Conservation (phyloP, 2,113 vertebrate species). For the Macroglossus sobrinus region DNA sequence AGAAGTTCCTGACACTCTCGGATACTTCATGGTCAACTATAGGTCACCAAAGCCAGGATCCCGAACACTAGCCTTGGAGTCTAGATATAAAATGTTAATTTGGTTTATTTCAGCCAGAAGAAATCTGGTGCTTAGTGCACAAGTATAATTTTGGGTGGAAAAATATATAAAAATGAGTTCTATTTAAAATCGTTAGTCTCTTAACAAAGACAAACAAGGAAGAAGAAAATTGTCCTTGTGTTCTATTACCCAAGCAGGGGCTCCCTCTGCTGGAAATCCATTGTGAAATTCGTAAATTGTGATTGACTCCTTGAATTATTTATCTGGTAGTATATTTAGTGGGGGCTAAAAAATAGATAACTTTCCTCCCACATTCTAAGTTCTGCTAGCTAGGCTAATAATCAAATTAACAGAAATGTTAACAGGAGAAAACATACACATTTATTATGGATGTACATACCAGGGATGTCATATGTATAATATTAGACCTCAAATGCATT, state of each 20-base stretch:
- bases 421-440: not conserved
- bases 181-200: not conserved
- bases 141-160: not conserved
- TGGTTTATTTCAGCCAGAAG: not conserved
- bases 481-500: not conserved
- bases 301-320: not conserved
- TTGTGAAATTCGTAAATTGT: not conserved
- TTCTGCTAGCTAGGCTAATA: not conserved
- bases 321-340: not conserved
- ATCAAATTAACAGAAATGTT: not conserved
- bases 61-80: not conserved
- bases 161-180: not conserved
- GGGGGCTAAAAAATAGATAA: not conserved
- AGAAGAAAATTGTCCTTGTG: not conserved
- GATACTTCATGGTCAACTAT: not conserved
- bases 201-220: not conserved
- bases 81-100: not conserved
- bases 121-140: not conserved
- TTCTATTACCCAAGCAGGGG: not conserved
- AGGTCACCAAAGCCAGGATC: not conserved
- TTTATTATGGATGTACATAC: not conserved
- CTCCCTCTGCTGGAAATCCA: not conserved
- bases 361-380: not conserved
- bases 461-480: not conserved
- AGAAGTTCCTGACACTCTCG: not conserved